Conservation (phyloP, 2,113 vertebrate species). For the Colistium nudipinnis region DNA sequence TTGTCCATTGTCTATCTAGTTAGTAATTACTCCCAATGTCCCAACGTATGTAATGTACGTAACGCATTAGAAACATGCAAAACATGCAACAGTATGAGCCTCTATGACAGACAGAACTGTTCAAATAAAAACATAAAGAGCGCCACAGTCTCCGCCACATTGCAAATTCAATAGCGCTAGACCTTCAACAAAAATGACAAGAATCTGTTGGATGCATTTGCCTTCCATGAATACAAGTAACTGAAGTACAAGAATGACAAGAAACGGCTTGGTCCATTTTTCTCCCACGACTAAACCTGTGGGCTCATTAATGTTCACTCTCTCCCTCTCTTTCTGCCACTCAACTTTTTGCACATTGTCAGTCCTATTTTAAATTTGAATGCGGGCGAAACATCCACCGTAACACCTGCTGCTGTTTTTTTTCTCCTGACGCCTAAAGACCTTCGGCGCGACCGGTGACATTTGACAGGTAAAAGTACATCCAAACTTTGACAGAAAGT, state of each 20-base stretch:
- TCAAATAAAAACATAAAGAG: not conserved
- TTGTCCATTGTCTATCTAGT: not conserved
- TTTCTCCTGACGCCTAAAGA: not conserved
- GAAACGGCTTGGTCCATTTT: not conserved
- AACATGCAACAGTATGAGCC: not conserved
- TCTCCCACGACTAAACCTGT: not conserved
- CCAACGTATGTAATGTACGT: too few relatives aligned
- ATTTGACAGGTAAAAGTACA: conserved; percentile 38
- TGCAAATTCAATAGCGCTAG: not conserved
- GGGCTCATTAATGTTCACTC: too few relatives aligned
- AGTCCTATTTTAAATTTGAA: not conserved
- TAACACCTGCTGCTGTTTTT: not conserved
- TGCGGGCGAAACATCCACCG: too few relatives aligned
- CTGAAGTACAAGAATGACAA: too few relatives aligned
- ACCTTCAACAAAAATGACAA: not conserved
- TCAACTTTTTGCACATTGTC: not conserved
- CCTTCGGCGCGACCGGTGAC: conserved; percentile 30
- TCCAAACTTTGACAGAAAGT: conserved; percentile 32
- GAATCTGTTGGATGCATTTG: too few relatives aligned
- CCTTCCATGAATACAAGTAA: too few relatives aligned
- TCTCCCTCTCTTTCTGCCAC: not conserved
- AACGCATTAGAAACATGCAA: not conserved
- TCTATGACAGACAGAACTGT: not conserved
- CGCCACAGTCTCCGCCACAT: not conserved
- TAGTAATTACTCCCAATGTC: not conserved